These are phyloP conservation scores for Mastomys coucha DNA, from an alignment of 2,113 vertebrate genomes.

Conservation along the genomic window DNA sequence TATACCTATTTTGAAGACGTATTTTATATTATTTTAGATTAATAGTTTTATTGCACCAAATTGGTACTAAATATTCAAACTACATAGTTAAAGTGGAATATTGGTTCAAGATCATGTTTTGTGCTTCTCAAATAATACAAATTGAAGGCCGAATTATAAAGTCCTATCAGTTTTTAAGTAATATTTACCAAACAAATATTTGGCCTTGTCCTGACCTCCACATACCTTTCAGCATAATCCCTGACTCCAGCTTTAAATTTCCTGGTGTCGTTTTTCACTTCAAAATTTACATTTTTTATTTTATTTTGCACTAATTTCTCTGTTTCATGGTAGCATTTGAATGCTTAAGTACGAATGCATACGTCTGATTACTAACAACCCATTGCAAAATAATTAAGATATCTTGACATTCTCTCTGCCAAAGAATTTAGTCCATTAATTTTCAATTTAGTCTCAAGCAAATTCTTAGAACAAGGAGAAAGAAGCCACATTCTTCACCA, in stretches of 20 bases:
- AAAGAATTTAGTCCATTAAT: not conserved
- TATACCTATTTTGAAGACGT: not conserved
- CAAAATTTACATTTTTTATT: not conserved
- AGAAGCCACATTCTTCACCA: not conserved
- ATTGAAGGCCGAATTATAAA: not conserved
- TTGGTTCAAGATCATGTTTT: not conserved
- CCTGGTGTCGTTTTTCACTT: not conserved
- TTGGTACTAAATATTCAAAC: not conserved
- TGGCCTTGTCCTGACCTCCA: not conserved
- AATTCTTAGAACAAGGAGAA: not conserved
- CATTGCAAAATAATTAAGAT: not conserved
- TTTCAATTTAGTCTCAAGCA: not conserved
- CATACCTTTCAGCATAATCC: not conserved
- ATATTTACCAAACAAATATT: not conserved
- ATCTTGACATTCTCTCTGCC: not conserved
- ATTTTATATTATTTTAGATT: not conserved
- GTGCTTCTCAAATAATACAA: not conserved
- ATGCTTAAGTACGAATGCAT: not conserved
- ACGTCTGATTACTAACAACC: not conserved
- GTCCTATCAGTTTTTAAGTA: not conserved
- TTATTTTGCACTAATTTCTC: not conserved
- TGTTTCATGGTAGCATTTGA: not conserved
- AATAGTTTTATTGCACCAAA: not conserved
- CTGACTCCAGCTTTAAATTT: not conserved
- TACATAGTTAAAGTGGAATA: not conserved